Evolutionary conservation across 2,888 invertebrate genomes (phyloP).

Genomic region (Lasius platythorax): DNA sequence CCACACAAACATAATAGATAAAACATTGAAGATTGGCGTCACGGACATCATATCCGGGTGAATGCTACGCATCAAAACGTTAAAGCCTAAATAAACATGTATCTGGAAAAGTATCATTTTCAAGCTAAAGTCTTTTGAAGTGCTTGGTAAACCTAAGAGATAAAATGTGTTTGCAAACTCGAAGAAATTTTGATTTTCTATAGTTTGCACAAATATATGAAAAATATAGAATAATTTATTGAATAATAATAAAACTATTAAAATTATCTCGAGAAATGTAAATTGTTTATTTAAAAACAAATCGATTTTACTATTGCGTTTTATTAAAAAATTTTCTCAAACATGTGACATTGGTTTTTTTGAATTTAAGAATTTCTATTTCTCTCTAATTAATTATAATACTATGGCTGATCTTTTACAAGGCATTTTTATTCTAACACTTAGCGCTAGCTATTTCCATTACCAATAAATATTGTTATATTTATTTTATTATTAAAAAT

Average conservation of each 20-base stretch:
- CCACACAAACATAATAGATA: neutral
- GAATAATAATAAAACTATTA: neutral
- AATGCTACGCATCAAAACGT: neutral
- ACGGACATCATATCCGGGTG: neutral
- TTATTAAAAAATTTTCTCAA: neutral
- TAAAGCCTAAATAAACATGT: conserved; percentile 31
- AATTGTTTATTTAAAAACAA: neutral
- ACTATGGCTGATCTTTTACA: neutral
- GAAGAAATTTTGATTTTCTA: neutral
- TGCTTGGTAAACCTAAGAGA: neutral
- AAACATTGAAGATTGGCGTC: conserved; percentile 13
- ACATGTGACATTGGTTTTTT: neutral
- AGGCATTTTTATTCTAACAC: neutral
- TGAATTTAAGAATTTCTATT: neutral
- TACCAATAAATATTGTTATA: neutral
- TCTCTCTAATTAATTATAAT: neutral
- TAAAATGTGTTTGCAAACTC: conserved; percentile 16
- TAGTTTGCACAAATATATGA: neutral
- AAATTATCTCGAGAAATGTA: neutral
- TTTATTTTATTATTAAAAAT: neutral
- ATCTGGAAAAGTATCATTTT: conserved; percentile 23
- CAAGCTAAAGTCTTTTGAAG: neutral
- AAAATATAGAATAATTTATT: neutral
- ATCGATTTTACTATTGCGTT: neutral
- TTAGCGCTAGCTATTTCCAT: neutral